Evolutionary conservation across 1,140 invertebrate species (phyloP), one percentile per base, ranked within the genome.

Genomic region (Dendroctonus ponderosae): DNA sequence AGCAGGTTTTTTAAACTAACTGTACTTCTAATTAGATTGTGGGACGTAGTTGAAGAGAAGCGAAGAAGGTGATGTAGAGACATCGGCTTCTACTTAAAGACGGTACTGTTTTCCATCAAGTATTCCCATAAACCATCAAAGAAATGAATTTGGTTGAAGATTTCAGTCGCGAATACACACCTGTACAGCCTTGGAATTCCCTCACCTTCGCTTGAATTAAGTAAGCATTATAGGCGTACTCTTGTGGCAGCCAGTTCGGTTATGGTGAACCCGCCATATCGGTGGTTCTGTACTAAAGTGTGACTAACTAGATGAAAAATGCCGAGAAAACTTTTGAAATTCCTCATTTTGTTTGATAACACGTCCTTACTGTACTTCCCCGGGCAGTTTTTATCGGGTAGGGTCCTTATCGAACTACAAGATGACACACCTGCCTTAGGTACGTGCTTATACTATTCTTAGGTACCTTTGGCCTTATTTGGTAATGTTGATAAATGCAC

Each of bases 271-370:
- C 43, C 44, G 62, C 54, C 43, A 14, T 54, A 44, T 14, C 26
- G 7, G 14, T 43, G 12, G 11, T 50, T 41, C 15, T 9, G 43
- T 67, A 50, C n/a, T 50, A 9, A 9, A 60, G 58, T 60, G 43
- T 26, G 15, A 42, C 49, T 37, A 61, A 56, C 8, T 61, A 60
- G 58, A 62, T 64, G 54, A 58, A 85, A 79, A 77, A 92, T 92
- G 90, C 88, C 91, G 60, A 83, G 90, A 73, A 96, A 96, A 80
- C 81, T 97, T 68, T 85, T 93, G 70, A 96, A 96, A 80, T 97
- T 97, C 81, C 82, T 96, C 26, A 96, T 97, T 74, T 85, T 96
- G 46, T 94, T 97, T 80, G 94, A 97, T 79, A 96, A 96, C 78
- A 92, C 93, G 41, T 95, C 92, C 71, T 82, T 96, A 40, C 80